Base-by-base conservation (phyloP, 1,140 invertebrate species). In the Andrena cerasifolii region DNA sequence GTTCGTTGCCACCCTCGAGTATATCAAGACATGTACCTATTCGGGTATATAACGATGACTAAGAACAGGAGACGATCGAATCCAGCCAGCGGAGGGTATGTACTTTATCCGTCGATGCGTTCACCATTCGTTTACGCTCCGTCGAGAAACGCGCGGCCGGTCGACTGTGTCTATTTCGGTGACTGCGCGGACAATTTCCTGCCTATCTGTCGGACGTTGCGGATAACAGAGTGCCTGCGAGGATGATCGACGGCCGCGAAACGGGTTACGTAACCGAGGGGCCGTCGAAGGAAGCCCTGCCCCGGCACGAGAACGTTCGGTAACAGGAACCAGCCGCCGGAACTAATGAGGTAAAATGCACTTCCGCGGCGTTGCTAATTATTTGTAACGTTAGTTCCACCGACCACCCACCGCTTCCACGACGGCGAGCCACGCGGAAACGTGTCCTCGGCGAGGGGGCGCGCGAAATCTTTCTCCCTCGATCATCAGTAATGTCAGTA, bases 241-340 rank as follows among this genome's bases (percentile, higher is more conserved):
- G 40, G 66, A 58, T 58, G 61, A 49, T 51, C 51, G 71, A 79
- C 80, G 68, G 40, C 49, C 53, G 31, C 54, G 47, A 80, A 72
- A 49, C 66, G 24, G 31, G 77, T 84, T 84, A 80, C 54, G 71
- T 80, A 84, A 83, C 62, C n/a, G 21, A 45, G 36, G 31, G 2
- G 47, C 54, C 49, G 36, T 51, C 58, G 61, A 68, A 79, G 72
- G 67, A 77, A 83, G 51, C 56, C 71, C 43, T 31, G 59, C 67
- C 70, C 40, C 26, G 45, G 31, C n/a, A n/a, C 63, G 70, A 54
- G 66, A 58, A 51, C 61, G 82, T 84, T 80, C 51, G 83, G 81
- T 84, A 84, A 84, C 54, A 77, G 76, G 72, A 80, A 83, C 76
- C 72, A 72, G 74, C 75, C 63, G 66, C 71, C 80, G 75, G 75